A percentile compares a stretch with the other conserved stretches of the same genome.
Evolutionary conservation across 2,797 vertebrate genomes (phyloP).

Genomic region (Champsocephalus esox): DNA sequence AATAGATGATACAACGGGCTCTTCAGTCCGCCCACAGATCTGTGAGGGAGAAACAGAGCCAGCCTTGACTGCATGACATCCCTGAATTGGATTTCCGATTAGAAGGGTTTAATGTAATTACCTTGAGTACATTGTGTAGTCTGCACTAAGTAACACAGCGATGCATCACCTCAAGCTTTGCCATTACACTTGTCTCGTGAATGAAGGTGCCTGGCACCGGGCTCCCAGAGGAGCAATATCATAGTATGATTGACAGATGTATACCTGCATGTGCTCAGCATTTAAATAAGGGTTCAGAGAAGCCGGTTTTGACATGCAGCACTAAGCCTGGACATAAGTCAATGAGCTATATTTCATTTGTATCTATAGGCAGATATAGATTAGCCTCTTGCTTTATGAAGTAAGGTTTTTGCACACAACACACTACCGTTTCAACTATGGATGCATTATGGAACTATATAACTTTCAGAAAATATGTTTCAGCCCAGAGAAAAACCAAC

Average conservation of each 20-base stretch:
- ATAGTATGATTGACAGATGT: constrained; percentile 55
- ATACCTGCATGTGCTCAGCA: constrained; percentile 35
- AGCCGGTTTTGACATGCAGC: constrained; percentile 18
- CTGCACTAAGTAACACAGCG: constrained; percentile 52
- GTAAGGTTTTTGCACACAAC: background rate
- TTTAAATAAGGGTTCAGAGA: constrained; percentile 1
- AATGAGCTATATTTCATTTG: background rate
- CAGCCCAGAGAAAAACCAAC: constrained; percentile 16
- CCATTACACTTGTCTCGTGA: constrained; percentile 44
- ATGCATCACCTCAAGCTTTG: constrained; percentile 60
- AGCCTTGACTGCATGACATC: constrained; percentile 70
- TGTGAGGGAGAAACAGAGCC: constrained; percentile 45
- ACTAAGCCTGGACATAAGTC: background rate
- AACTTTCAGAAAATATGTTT: constrained; percentile 1
- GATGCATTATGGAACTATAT: constrained; percentile 19
- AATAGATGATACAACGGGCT: constrained; percentile 66
- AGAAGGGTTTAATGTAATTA: constrained; percentile 82
- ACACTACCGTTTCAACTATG: background rate
- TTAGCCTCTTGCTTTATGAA: background rate
- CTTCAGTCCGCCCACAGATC: constrained; percentile 46
- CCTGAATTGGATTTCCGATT: constrained; percentile 80
- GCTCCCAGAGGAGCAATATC: constrained; percentile 47
- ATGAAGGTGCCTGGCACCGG: constrained; percentile 23
- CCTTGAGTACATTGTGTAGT: constrained; percentile 66
- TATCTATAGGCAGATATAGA: background rate